A percentile compares a stretch with the other conserved stretches of the same genome.
Conservation (phyloP, 1,140 invertebrate species). For the Psilanteris sp. region DNA sequence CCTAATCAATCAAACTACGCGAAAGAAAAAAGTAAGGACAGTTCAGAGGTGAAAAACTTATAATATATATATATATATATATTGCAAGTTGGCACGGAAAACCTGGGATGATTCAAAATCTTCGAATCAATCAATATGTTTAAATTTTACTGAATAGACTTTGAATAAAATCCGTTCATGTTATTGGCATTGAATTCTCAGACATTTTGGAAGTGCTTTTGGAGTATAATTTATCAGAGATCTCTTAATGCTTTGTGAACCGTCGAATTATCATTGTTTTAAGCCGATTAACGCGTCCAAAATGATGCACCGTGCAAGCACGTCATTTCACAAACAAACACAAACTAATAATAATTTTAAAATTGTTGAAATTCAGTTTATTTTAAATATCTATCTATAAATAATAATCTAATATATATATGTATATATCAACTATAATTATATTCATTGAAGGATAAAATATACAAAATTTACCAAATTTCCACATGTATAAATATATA, state of each 20-base stretch:
- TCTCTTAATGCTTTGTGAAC: slow-evolving; percentile 9
- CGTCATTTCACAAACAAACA: not conserved
- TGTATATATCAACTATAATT: too few relatives aligned
- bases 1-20: slow-evolving; percentile 23
- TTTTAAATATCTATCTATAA: too few relatives aligned
- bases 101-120: slow-evolving; percentile 28
- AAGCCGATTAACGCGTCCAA: slow-evolving; percentile 37
- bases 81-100: too few relatives aligned
- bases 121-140: slow-evolving; percentile 38
- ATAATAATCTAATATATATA: too few relatives aligned
- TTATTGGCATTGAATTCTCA: slow-evolving; percentile 19
- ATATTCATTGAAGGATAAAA: too few relatives aligned
- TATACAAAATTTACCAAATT: too few relatives aligned
- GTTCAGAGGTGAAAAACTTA: not conserved
- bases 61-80: slow-evolving; percentile 1
- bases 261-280: slow-evolving; percentile 34
- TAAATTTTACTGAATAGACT: slow-evolving; percentile 36
- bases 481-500: too few relatives aligned
- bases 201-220: slow-evolving; percentile 15
- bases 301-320: slow-evolving; percentile 9
- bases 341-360: slow-evolving; percentile 19
- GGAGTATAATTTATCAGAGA: slow-evolving; percentile 5
- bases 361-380: too few relatives aligned
- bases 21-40: slow-evolving; percentile 6
- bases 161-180: slow-evolving; percentile 37